Base-by-base conservation (phyloP, 2,797 vertebrate species). In the Muraenolepis orangiensis region DNA sequence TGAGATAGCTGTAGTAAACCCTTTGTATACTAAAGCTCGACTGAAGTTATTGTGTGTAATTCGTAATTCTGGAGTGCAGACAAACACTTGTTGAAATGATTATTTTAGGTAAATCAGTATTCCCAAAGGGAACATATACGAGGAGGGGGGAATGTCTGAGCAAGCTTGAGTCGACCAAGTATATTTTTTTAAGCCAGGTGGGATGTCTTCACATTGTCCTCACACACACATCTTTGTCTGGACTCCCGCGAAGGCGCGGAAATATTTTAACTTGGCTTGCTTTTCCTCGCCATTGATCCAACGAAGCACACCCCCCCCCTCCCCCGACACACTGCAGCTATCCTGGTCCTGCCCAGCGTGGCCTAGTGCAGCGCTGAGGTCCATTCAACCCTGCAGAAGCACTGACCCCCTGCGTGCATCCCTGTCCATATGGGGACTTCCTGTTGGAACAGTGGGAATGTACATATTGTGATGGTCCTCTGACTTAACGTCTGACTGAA, bases 241-340 rank as follows among this genome's bases (percentile, higher is more conserved):
- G 26, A 32, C 61, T 68, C 73, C 69, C 74, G 75, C 80, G 80
- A 77, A 74, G 38, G 69, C 73, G 34, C 68, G 75, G 74, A n/a
- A n/a, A n/a, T 81, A 76, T 81, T 82, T 81, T 23, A 75, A 23
- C 67, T 42, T 29, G 51, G 67, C 66, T 79, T 66, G 76, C 66
- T 46, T 77, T 75, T 26, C 28, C 40, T 73, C 51, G 69, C 36
- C 72, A 72, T 72, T 80, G 77, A 81, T 82, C 26, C 75, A 40
- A 74, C 75, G 23, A 31, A 78, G 74, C n/a, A n/a, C n/a, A n/a
- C n/a, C n/a, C n/a, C n/a, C n/a, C n/a, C n/a, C n/a, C n/a, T 71
- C 67, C 69, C 74, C 74, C 78, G 81, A 75, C 80, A 75, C 80
- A 77, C 72, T 67, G 70, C 75, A 12, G 71, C 30, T 28, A 29